Evolutionary conservation across 2,113 vertebrate species (phyloP), one percentile per base, ranked within the genome.

Genomic region (Clinocottus analis): DNA sequence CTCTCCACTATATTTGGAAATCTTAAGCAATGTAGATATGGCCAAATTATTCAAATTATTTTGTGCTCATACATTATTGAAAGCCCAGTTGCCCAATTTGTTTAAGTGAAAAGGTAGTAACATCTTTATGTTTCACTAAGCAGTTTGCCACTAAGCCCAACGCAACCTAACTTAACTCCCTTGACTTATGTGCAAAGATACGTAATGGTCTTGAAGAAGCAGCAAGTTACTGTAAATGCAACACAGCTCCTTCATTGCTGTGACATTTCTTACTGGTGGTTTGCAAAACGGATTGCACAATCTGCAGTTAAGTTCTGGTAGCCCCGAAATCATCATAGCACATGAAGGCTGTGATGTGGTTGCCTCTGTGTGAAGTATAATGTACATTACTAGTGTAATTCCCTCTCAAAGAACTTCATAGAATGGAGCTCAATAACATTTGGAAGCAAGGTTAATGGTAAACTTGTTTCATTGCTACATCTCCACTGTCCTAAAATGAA

Each of bases 401-500:
- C 27, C 21, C 13, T 47, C 4, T 49, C 37, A 56, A 27, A 31
- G 19, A 33, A 56, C 25, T 25, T 31, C 17, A 31, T 35, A 47
- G 12, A 37, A 45, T 37, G 47, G 35, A 67, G 63, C 35, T 80
- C 41, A 8, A n/a, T 12, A 59, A 35, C 29, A 69, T 41, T 33
- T 67, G 9, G 49, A 72, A 21, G 68, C 39, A 19, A 25, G 1
- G 19, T 67, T 33, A 45, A 23, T 49, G 27, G 41, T 58, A 19
- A 49, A 33, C 37, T 66, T 41, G 33, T 65, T 64, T 49, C 49
- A 29, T 47, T 65, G 27, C 27, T 35, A 7, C 43, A n/a, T 58
- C 35, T 65, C 49, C 39, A 12, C 51, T 29, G 74, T 68, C 63
- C 79, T 83, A 19, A 75, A 77, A 64, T 63, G 27, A 80, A 75